Evolutionary conservation across 2,888 invertebrate species (phyloP), one percentile per base, ranked within the genome.

Genomic region (Leptogaster cylindrica): DNA sequence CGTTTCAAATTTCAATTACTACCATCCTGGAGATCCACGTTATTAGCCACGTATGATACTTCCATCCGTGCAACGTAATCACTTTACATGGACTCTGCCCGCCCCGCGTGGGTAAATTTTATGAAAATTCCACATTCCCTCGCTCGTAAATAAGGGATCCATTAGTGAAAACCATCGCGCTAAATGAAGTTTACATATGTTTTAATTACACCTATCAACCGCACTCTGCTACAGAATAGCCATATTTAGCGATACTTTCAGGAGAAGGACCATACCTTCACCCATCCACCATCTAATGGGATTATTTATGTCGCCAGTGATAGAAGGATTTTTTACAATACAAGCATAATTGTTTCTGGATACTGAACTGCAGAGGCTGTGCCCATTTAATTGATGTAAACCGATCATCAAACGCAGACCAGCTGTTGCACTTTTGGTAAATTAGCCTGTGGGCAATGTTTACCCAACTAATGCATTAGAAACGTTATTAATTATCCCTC

Each of bases 101-200:
- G 39, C 14, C 36, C 50, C 27, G 61, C 20, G 50, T 33, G 44
- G 44, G 31, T 14, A 46, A 28, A 63, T 27, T 46, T 63, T 18
- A 18, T 18, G n/a, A 12, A 63, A 44, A 36, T 46, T 44, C 28
- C 28, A 63, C 46, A 28, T 46, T 16, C 10, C 27, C 12, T 8
- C 23, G 63, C 1, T 33, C 33, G 71, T 73, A 73, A 74, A 74
- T 73, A 74, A 73, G 73, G 74, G 72, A 72, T 75, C 73, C 74
- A 74, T 75, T 75, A 74, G 73, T 70, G 70, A 69, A 72, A 71
- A 68, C 71, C 72, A 72, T 70, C 72, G 72, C 63, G 46, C 71
- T 71, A 73, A 74, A 75, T 75, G 72, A 73, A 74, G 74, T 74
- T 75, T 74, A 73, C 74, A 73, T 73, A 72, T 72, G 73, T 73